Conservation (phyloP, 2,113 vertebrate species). For the Myiagra hebetior region DNA sequence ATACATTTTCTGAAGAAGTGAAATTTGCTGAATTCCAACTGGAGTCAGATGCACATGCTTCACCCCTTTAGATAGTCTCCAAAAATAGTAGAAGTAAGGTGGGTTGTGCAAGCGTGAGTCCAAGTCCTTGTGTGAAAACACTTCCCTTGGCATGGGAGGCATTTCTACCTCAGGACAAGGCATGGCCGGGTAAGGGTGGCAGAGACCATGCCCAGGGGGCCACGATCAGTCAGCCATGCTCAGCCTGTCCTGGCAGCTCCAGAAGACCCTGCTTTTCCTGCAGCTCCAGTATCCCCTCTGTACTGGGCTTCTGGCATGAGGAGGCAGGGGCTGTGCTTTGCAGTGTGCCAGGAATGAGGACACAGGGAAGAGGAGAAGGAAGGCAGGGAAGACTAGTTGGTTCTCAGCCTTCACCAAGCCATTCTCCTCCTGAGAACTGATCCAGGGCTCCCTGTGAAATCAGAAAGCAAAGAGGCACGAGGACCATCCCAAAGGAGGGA, state of each 20-base stretch:
- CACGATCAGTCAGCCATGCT: rapidly evolving
- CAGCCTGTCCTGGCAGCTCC: neutral
- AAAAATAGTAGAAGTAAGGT: neutral
- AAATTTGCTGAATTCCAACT: neutral
- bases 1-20: neutral
- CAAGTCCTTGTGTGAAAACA: neutral
- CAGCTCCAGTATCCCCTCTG: neutral
- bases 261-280: neutral
- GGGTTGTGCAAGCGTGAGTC: neutral
- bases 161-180: neutral
- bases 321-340: neutral
- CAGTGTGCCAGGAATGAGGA: neutral
- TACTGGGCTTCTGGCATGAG: neutral
- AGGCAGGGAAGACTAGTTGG: neutral
- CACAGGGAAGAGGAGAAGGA: neutral
- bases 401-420: neutral
- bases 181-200: neutral
- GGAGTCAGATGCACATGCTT: neutral
- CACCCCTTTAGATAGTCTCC: neutral
- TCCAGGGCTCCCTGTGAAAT: neutral
- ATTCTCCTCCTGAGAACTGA: neutral
- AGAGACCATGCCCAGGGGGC: neutral
- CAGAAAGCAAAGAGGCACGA: neutral
- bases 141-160: neutral
- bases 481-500: neutral